A percentile compares a stretch with the other conserved stretches of the same genome.
phyloP scores from a whole-genome alignment of 2,797 vertebrate genomes.

The Anas bahamensis region DNA sequence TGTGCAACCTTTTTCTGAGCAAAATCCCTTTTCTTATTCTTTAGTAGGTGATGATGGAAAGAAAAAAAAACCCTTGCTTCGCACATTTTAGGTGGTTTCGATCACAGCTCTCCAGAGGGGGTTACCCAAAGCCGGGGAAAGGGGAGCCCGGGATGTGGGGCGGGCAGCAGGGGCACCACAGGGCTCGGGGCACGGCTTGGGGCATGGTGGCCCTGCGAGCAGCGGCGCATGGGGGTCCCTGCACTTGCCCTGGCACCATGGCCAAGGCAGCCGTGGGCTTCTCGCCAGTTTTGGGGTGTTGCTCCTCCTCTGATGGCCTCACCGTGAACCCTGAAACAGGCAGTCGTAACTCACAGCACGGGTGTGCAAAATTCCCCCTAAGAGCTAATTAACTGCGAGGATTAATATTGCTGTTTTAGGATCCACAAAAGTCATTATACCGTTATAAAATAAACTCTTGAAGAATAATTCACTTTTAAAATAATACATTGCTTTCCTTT shows the following conservation, averaged over 20 bases:
- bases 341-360: not conserved
- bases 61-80: not conserved
- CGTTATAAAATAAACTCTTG: conserved; percentile 63
- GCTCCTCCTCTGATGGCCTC: not conserved
- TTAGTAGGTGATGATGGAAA: not conserved
- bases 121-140: not conserved
- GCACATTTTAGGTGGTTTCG: not conserved
- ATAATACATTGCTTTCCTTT: conserved; percentile 47
- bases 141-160: accelerated
- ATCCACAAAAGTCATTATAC: conserved; percentile 33
- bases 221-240: not conserved
- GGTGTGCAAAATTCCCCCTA: conserved; percentile 34
- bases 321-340: not conserved
- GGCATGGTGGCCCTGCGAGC: accelerated
- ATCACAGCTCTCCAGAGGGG: accelerated
- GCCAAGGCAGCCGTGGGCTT: accelerated
- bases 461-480: conserved; percentile 61
- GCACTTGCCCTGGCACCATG: accelerated
- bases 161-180: accelerated
- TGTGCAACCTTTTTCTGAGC: not conserved
- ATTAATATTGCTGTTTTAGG: conserved; percentile 55
- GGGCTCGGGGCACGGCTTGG: accelerated
- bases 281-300: not conserved
- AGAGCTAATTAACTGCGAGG: conserved; percentile 33
- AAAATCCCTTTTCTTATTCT: not conserved